Percentiles rank a stretch among this genome's conserved stretches.
phyloP scores from a whole-genome alignment of 2,113 vertebrate genomes.

The Phalacrocorax brasilianus region DNA sequence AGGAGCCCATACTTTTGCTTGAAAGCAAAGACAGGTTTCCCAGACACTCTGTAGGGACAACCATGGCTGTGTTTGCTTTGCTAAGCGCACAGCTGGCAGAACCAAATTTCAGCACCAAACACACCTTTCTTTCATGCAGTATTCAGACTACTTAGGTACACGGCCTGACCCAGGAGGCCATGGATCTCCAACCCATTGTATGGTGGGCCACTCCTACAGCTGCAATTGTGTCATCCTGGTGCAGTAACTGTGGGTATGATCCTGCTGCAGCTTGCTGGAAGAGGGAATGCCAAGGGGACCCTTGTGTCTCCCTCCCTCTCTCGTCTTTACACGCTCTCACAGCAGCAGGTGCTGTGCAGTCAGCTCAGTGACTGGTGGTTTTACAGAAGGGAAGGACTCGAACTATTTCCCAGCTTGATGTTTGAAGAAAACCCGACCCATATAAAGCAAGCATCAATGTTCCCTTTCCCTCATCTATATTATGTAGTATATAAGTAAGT shows the following conservation, averaged over 20 bases:
- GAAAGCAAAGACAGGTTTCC: not conserved
- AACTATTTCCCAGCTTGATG: not conserved
- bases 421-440: not conserved
- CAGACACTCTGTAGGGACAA: not conserved
- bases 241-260: fast-evolving
- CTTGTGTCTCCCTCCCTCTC: not conserved
- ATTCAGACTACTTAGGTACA: not conserved
- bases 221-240: not conserved
- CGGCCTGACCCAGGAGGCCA: not conserved
- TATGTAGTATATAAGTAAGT: not conserved
- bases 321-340: not conserved
- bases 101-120: not conserved
- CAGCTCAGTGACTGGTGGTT: not conserved
- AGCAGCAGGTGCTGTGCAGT: not conserved
- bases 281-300: not conserved
- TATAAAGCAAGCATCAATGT: not conserved
- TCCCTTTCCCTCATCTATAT: not conserved
- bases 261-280: not conserved
- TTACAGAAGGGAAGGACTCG: not conserved
- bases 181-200: not conserved
- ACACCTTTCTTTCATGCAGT: not conserved
- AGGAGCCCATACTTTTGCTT: fast-evolving
- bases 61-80: not conserved
- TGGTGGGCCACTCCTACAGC: not conserved
- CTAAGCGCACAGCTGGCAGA: not conserved